These are phyloP conservation scores for Perithous albicinctus DNA, from an alignment of 2,888 invertebrate genomes.

Conservation along the genomic window DNA sequence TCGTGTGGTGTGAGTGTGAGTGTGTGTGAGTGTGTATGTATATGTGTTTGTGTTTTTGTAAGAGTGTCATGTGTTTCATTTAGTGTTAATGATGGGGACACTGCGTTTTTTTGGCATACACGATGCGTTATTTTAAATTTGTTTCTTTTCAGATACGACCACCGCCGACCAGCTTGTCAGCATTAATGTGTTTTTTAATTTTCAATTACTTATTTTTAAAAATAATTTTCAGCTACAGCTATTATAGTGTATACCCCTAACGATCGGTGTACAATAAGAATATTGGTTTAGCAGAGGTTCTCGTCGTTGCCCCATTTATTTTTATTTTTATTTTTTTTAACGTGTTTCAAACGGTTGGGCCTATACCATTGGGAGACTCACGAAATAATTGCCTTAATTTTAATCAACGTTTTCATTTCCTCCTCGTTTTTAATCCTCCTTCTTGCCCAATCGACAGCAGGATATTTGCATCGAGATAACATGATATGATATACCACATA, in stretches of 20 bases:
- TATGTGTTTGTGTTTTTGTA: slow-evolving; percentile 17
- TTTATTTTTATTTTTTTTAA: slow-evolving; percentile 38
- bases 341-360: slow-evolving; percentile 50
- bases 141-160: slow-evolving; percentile 28
- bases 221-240: slow-evolving; percentile 69
- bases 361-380: slow-evolving; percentile 73
- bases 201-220: slow-evolving; percentile 63
- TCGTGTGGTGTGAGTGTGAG: slow-evolving; percentile 53
- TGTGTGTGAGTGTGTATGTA: slow-evolving; percentile 52
- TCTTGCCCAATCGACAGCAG: slow-evolving; percentile 72
- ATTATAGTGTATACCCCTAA: slow-evolving; percentile 55
- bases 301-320: slow-evolving; percentile 55
- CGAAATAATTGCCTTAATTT: slow-evolving; percentile 72
- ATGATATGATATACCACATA: slow-evolving; percentile 78
- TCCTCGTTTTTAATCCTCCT: slow-evolving; percentile 53
- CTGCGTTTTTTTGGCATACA: slow-evolving; percentile 37
- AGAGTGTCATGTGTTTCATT: slow-evolving; percentile 30
- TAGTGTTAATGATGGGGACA: slow-evolving; percentile 43
- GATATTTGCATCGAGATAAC: slow-evolving; percentile 76
- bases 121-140: background rate
- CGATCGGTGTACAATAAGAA: slow-evolving; percentile 57
- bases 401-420: slow-evolving; percentile 49
- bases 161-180: slow-evolving; percentile 35
- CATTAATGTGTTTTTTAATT: slow-evolving; percentile 46
- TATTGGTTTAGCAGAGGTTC: slow-evolving; percentile 52